Percentiles rank a stretch among this genome's conserved stretches.
These are phyloP conservation scores for Melospiza georgiana DNA, from an alignment of 2,113 vertebrate genomes.

Conservation along the genomic window DNA sequence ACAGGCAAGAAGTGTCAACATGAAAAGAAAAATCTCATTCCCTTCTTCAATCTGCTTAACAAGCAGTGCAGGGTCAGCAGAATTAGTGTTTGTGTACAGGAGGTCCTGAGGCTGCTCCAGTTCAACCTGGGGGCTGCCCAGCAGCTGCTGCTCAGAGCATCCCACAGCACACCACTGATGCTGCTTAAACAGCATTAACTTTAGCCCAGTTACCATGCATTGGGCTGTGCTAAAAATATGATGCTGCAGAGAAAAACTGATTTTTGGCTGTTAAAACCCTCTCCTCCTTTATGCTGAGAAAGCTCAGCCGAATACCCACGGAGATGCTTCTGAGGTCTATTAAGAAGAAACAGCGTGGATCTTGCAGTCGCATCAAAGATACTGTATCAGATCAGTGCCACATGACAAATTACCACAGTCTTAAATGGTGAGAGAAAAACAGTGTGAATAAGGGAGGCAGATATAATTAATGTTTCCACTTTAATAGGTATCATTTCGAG, in stretches of 20 bases:
- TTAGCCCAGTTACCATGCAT: not conserved
- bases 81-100: not conserved
- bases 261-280: not conserved
- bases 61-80: not conserved
- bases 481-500: not conserved
- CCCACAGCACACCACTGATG: not conserved
- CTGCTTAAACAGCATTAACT: constrained; percentile 6
- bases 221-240: not conserved
- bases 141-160: not conserved
- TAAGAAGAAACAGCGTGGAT: constrained; percentile 45
- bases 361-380: constrained; percentile 8
- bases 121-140: not conserved
- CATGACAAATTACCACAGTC: constrained; percentile 9
- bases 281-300: not conserved
- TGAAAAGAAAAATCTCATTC: not conserved
- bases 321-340: constrained; percentile 22
- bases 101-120: not conserved
- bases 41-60: not conserved
- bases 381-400: constrained; percentile 16
- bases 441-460: not conserved
- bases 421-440: constrained; percentile 16
- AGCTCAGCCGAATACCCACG: not conserved
- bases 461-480: constrained; percentile 30
- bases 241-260: not conserved
- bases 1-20: not conserved